These are phyloP conservation scores for Drosophila albomicans DNA, from an alignment of 1,140 invertebrate species.

Conservation along the genomic window DNA sequence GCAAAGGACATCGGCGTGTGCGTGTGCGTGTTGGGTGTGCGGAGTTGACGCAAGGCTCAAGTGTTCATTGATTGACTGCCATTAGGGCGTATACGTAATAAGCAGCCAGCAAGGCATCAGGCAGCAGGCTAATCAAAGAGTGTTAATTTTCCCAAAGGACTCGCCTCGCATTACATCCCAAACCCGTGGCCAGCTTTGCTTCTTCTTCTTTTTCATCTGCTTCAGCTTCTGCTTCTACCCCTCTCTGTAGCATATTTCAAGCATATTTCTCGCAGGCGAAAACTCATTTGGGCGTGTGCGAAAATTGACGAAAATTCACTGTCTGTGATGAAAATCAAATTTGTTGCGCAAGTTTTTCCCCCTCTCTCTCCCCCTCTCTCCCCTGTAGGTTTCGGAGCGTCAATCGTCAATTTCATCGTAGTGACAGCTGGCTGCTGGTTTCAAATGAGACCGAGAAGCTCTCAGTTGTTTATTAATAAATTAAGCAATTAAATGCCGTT, in stretches of 20 bases:
- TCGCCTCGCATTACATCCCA: slow-evolving; percentile 47
- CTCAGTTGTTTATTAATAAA: slow-evolving; percentile 73
- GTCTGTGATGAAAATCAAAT: slow-evolving; percentile 76
- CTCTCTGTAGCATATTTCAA: slow-evolving; percentile 12
- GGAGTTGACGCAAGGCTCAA: slow-evolving; percentile 61
- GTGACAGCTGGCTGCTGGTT: slow-evolving; percentile 63
- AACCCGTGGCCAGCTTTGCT: background rate
- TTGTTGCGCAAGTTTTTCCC: slow-evolving; percentile 56
- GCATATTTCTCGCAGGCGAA: slow-evolving; percentile 33
- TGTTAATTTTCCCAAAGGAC: slow-evolving; percentile 82
- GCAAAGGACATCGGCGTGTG: slow-evolving; percentile 31
- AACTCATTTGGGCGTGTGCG: slow-evolving; percentile 64
- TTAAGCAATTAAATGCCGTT: slow-evolving; percentile 78
- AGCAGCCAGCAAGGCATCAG: slow-evolving; percentile 35
- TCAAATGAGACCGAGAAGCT: slow-evolving; percentile 2
- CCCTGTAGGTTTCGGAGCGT: no score
- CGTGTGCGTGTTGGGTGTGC: slow-evolving; percentile 8
- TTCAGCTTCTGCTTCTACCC: background rate
- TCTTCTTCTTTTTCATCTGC: no score
- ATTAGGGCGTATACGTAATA: slow-evolving; percentile 82
- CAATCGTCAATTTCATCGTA: background rate
- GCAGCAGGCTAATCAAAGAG: slow-evolving; percentile 71
- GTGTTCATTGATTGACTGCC: slow-evolving; percentile 81
- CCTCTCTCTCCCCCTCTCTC: background rate
- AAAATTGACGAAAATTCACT: slow-evolving; percentile 67